Percentiles rank a stretch among this genome's conserved stretches.
These are phyloP conservation scores for Menidia menidia DNA, from an alignment of 2,797 vertebrate species.

Conservation along the genomic window DNA sequence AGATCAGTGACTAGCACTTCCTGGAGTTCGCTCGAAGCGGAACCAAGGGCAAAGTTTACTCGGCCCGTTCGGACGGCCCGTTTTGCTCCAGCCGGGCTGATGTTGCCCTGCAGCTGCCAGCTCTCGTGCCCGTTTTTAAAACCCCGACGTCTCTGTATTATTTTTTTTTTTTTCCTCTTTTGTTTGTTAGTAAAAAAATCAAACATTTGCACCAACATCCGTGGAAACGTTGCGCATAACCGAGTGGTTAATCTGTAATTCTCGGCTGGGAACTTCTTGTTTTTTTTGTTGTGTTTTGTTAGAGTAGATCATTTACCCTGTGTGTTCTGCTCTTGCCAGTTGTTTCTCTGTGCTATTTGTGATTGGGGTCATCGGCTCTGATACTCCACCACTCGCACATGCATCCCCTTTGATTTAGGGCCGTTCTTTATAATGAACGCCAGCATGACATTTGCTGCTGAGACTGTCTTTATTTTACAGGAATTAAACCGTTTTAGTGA, in stretches of 20 bases:
- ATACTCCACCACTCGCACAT: constrained; percentile 30
- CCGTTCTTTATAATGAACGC: constrained; percentile 21
- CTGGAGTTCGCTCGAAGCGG: constrained; percentile 83
- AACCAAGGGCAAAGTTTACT: constrained; percentile 92
- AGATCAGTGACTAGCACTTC: constrained; percentile 87
- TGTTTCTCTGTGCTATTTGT: constrained; percentile 60
- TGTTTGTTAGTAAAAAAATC: neutral
- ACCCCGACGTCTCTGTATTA: constrained; percentile 9
- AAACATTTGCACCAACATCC: constrained; percentile 42
- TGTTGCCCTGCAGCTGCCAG: constrained; percentile 38
- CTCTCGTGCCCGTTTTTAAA: constrained; percentile 16
- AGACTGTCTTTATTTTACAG: constrained; percentile 24
- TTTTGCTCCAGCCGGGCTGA: constrained; percentile 33
- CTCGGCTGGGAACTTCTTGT: constrained; percentile 63
- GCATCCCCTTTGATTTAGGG: constrained; percentile 24
- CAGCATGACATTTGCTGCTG: constrained; percentile 10
- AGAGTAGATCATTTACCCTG: constrained; percentile 83
- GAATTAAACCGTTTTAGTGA: constrained; percentile 22
- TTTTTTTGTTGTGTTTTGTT: constrained; percentile 72
- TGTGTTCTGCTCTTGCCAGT: constrained; percentile 49
- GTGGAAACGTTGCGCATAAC: constrained; percentile 36
- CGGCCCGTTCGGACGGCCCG: constrained; percentile 33
- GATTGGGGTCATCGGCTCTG: constrained; percentile 39
- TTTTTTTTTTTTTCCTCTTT: neutral
- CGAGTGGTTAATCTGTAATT: constrained; percentile 82